Base-by-base conservation (phyloP, 2,797 vertebrate genomes). In the Molossus alvarezi region DNA sequence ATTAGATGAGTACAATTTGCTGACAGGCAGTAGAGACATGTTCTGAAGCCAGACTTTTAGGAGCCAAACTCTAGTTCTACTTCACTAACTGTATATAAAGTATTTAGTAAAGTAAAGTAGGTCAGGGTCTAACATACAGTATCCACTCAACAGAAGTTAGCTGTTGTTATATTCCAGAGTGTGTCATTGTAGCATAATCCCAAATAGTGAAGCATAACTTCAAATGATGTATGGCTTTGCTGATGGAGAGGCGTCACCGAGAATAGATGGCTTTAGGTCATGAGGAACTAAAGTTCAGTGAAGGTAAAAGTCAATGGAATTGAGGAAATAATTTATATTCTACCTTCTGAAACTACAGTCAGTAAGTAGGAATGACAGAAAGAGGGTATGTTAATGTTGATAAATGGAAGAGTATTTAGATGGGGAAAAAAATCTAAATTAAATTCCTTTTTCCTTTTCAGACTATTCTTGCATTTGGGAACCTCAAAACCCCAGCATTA, bases 401-500 rank as follows among this genome's bases (percentile, higher is more conserved):
- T 83, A 87, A 84, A 58, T 84, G 5, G 21, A 80, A 5, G 27
- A 76, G 6, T 9, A 62, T 72, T 77, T 82, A 3, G 3, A 3
- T 75, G 10, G 8, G 8, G 6, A 10, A 60, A 60, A 60, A 64
- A 41, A 88, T 27, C 17, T 17, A 55, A 62, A 69, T 77, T 73
- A 91, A 60, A 33, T 92, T 84, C n/a, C 17, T 33, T 90, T 77
- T 77, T 64, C 9, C 48, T 76, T 95, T 91, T 53, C 37, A 65
- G 37, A 81, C 90, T 90, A 90, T 81, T 41, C 14, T 92, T 95
- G 23, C 9, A 83, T 65, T 77, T 76, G 27, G 18, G 18, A n/a
- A 27, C 10, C 21, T 65, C 53, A 65, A 83, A 83, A 51, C 11
- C 4, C 17, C 58, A 88, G 45, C 14, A 55, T 53, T 73, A 60